phyloP scores from a whole-genome alignment of 2,113 vertebrate species.

The Salminus brasiliensis region DNA sequence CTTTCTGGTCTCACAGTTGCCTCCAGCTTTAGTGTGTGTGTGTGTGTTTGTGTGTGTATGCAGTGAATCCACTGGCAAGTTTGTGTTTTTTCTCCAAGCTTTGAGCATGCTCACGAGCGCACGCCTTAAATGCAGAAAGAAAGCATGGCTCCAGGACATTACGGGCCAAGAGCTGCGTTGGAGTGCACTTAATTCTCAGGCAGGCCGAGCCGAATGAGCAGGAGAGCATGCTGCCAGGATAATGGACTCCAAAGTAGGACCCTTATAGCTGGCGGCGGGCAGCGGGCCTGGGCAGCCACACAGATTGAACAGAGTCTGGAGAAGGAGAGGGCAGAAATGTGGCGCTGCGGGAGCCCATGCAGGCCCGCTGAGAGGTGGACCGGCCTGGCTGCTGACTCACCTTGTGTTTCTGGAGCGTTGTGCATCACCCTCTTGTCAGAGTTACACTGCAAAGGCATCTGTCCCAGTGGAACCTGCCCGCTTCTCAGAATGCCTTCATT shows the following conservation, averaged over 20 bases:
- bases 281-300: conserved; percentile 28
- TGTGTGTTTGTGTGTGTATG: conserved; percentile 24
- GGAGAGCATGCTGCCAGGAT: conserved; percentile 60
- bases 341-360: background rate
- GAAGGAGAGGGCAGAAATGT: conserved; percentile 33
- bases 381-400: conserved; percentile 69
- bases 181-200: conserved; percentile 69
- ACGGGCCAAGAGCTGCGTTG: conserved; percentile 62
- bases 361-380: background rate
- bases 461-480: conserved; percentile 23
- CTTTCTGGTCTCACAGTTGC: background rate
- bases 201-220: conserved; percentile 64
- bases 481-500: background rate
- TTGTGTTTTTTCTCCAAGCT: background rate
- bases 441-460: conserved; percentile 58
- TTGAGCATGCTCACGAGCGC: background rate
- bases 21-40: conserved; percentile 16
- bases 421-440: conserved; percentile 67
- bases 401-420: conserved; percentile 60
- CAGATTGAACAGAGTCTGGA: conserved; percentile 40
- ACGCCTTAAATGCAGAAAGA: conserved; percentile 3
- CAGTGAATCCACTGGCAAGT: background rate
- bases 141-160: conserved; percentile 64
- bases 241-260: conserved; percentile 71
- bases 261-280: conserved; percentile 53